phyloP scores from a whole-genome alignment of 2,888 invertebrate genomes.

The Drosophila colorata region DNA sequence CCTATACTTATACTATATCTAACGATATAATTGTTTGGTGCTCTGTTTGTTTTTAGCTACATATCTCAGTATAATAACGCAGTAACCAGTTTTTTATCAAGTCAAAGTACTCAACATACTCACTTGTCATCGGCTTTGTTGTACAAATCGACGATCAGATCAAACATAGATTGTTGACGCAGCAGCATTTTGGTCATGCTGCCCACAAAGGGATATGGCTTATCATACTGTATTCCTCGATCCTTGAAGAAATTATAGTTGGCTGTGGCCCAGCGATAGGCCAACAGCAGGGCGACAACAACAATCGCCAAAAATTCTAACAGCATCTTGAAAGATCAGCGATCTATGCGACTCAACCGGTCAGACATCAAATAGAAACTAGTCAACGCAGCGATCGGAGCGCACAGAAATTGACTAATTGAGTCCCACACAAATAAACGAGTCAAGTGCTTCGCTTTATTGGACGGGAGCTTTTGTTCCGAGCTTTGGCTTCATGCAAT shows the following conservation, averaged over 20 bases:
- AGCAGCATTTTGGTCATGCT: constrained; percentile 40
- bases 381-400: constrained; percentile 2
- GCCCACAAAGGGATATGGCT: constrained; percentile 38
- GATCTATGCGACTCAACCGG: background rate
- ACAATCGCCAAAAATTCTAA: constrained; percentile 26
- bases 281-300: constrained; percentile 46
- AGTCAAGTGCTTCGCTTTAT: constrained; percentile 1
- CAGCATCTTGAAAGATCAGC: constrained; percentile 25
- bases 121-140: constrained; percentile 27
- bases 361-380: constrained; percentile 11
- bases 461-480: constrained; percentile 15
- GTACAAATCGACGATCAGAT: constrained; percentile 36
- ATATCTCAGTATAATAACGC: constrained; percentile 4
- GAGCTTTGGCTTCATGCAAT: constrained; percentile 13
- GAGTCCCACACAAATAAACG: background rate
- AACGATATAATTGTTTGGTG: background rate
- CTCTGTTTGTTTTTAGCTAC: background rate
- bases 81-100: background rate
- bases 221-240: constrained; percentile 59
- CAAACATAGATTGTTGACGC: constrained; percentile 36
- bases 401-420: constrained; percentile 9
- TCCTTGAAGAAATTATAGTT: constrained; percentile 70
- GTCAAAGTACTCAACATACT: constrained; percentile 6
- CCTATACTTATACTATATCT: background rate
- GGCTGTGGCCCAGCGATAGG: constrained; percentile 72